Evolutionary conservation across 2,797 vertebrate species (phyloP).

Genomic region (Margarornis squamiger): DNA sequence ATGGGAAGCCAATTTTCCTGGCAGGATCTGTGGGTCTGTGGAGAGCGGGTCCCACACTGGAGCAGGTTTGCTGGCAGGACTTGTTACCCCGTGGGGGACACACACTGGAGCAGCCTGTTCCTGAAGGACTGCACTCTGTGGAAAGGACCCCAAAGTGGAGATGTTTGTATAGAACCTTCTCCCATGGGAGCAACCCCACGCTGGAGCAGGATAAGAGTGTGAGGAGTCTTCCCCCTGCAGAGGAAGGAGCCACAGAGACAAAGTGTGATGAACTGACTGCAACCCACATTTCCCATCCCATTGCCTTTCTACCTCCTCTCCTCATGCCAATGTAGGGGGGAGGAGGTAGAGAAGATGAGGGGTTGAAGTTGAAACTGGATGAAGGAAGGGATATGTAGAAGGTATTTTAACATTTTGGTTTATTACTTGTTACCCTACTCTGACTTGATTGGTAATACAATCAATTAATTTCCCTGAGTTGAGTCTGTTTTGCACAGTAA

Average conservation of each 20-base stretch:
- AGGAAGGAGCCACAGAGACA: too few species aligned
- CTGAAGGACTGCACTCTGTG: background rate
- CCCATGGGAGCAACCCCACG: too few species aligned
- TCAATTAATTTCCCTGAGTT: background rate
- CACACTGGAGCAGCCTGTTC: background rate
- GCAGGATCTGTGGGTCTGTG: background rate
- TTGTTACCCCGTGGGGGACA: background rate
- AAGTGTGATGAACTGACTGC: background rate
- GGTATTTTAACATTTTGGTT: background rate
- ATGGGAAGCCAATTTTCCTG: background rate
- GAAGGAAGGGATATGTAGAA: background rate
- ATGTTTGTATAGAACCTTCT: too few species aligned
- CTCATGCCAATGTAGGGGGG: rapidly evolving
- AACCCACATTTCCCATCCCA: rapidly evolving
- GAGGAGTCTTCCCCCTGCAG: too few species aligned
- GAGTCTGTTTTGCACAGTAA: background rate
- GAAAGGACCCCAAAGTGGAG: too few species aligned
- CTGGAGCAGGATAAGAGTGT: too few species aligned
- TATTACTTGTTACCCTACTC: background rate
- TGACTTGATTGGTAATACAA: background rate
- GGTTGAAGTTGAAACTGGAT: background rate
- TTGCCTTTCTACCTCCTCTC: background rate
- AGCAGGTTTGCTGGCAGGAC: background rate
- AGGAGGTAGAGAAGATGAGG: background rate
- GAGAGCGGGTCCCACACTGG: background rate